phyloP scores from a whole-genome alignment of 2,888 invertebrate genomes.

The Macrostomum cliftonense region DNA sequence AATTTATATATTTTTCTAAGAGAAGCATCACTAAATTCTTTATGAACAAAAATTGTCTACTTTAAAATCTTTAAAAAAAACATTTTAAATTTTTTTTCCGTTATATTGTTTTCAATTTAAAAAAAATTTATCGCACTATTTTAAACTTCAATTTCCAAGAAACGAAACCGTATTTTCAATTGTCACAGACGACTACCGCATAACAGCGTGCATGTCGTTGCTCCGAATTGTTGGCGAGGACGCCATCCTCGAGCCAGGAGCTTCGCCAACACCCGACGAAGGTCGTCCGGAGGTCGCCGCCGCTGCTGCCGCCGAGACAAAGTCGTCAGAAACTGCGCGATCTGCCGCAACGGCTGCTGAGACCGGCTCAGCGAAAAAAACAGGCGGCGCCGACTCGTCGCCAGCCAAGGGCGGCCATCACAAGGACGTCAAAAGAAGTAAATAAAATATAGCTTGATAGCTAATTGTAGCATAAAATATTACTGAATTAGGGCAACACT shows the following conservation, averaged over 20 bases:
- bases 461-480: too few species aligned
- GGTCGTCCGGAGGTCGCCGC: too few species aligned
- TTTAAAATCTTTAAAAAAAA: neutral
- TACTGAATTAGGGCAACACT: too few species aligned
- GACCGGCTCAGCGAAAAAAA: neutral
- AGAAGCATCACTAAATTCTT: too few species aligned
- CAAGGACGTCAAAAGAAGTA: neutral
- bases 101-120: neutral
- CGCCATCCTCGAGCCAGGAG: constrained; percentile 13
- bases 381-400: neutral
- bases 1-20: too few species aligned
- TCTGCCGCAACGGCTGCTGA: neutral
- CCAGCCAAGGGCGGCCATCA: neutral
- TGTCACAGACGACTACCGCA: constrained; percentile 58
- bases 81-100: too few species aligned
- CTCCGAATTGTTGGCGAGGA: constrained; percentile 55
- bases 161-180: too few species aligned
- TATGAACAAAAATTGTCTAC: too few species aligned
- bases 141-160: constrained; percentile 30
- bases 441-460: neutral
- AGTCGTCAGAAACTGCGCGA: too few species aligned
- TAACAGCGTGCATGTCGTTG: constrained; percentile 66
- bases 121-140: too few species aligned
- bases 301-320: too few species aligned
- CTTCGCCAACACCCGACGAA: constrained; percentile 3